Evolutionary conservation across 2,113 vertebrate species (phyloP), one percentile per base, ranked within the genome.

Genomic region (Trochalopteron elliotii): DNA sequence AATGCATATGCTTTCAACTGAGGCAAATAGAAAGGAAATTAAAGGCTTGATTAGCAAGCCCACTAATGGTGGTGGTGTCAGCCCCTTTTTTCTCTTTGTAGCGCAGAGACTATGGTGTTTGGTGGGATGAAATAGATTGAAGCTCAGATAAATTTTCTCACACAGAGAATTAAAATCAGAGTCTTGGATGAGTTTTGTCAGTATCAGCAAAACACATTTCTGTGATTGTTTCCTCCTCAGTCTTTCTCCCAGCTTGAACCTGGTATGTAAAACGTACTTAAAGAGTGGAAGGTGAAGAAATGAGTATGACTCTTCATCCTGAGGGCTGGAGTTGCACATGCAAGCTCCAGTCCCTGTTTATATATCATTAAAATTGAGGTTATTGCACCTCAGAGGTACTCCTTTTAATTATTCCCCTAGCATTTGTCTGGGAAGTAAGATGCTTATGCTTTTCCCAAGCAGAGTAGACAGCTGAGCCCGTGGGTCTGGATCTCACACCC

Each of bases 1-100:
- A 44, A 79, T 87, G 56, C 47, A 47, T 78, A 87, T 93, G 53
- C 47, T 80, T 95, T 92, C 65, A 80, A 76, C 83, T 92, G 59
- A 74, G n/a, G 45, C 85, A 85, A 68, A 72, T 88, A 56, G 50
- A 88, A 88, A 83, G 45, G 61, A 97, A 96, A 79, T 93, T 56
- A 69, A 83, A 90, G 70, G 45, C 79, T 93, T 92, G 28, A 90
- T 95, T 88, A 88, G 59, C 59, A 93, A 77, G n/a, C 37, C 63
- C 17, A 37, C 28, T 94, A 55, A 37, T 56, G 31, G 50, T 93
- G 20, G n/a, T 85, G n/a, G 19, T 79, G 44, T 67, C 69, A 79
- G 61, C 11, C 61, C 31, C 11, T 60, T 84, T 87, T 74, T 68
- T 76, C 22, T 87, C 39, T 42, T n/a, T 87, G 47, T 79, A 76